Percentiles rank a stretch among this genome's conserved stretches.
Evolutionary conservation across 2,797 vertebrate species (phyloP).

Genomic region (Sebastes variabilis): DNA sequence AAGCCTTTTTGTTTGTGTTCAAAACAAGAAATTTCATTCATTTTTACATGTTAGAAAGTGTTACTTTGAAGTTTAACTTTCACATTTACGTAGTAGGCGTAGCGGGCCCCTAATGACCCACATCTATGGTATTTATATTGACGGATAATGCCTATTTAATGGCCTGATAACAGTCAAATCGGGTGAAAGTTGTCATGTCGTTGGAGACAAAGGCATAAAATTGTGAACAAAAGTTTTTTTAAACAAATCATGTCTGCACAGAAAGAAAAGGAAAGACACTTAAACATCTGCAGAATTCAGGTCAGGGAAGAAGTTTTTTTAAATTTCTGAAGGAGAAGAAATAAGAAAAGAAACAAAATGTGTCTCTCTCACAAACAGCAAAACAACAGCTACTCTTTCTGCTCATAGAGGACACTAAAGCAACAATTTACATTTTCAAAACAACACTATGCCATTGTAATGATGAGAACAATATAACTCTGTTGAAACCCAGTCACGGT

Average conservation of each 20-base stretch:
- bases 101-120: too few relatives aligned
- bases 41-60: too few relatives aligned
- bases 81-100: too few relatives aligned
- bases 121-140: too few relatives aligned
- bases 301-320: neutral
- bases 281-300: neutral
- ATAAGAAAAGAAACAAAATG: neutral
- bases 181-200: rapidly evolving
- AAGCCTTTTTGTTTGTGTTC: too few relatives aligned
- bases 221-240: neutral
- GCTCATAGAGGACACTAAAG: neutral
- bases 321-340: neutral
- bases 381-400: neutral
- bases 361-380: neutral
- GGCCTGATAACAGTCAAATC: too few relatives aligned
- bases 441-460: neutral
- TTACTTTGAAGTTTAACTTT: too few relatives aligned
- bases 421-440: neutral
- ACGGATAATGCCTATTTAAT: too few relatives aligned
- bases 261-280: neutral
- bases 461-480: neutral
- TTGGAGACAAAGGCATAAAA: neutral
- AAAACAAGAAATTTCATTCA: too few relatives aligned
- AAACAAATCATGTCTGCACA: neutral
- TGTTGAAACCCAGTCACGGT: neutral